Percentiles rank a stretch among this genome's conserved stretches.
Conservation (phyloP, 1,140 invertebrate species). For the Brachionus asplanchnoidis region DNA sequence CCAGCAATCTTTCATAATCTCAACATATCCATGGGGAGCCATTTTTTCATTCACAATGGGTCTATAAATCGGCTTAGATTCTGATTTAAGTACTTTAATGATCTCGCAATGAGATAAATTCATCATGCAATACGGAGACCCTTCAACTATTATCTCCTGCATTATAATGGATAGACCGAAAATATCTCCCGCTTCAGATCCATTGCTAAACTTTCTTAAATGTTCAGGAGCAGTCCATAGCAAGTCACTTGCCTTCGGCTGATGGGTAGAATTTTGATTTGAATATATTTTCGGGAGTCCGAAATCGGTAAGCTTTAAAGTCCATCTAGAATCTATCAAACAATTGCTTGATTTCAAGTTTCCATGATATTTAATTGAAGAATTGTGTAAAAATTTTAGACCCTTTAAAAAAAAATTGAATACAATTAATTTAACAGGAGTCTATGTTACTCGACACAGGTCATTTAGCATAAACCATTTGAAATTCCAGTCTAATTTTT, state of each 20-base stretch:
- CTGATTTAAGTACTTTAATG: slow-evolving; percentile 73
- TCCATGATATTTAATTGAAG: slow-evolving; percentile 71
- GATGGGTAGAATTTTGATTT: slow-evolving; percentile 48
- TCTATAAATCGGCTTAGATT: slow-evolving; percentile 78
- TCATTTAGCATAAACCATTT: slow-evolving; percentile 83
- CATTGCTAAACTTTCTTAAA: slow-evolving; percentile 65
- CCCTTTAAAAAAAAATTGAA: slow-evolving; percentile 49
- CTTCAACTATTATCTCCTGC: slow-evolving; percentile 79
- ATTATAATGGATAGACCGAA: slow-evolving; percentile 86
- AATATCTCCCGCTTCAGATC: slow-evolving; percentile 76
- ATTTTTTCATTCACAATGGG: slow-evolving; percentile 88
- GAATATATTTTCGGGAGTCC: slow-evolving; percentile 59
- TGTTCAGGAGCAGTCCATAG: slow-evolving; percentile 86
- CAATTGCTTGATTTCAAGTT: slow-evolving; percentile 75
- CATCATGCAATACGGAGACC: slow-evolving; percentile 80
- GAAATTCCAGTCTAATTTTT: slow-evolving; percentile 90
- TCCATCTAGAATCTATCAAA: slow-evolving; percentile 79
- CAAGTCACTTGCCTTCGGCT: slow-evolving; percentile 66
- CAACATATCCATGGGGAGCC: slow-evolving; percentile 84
- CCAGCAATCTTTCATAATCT: slow-evolving; percentile 74
- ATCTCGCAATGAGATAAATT: slow-evolving; percentile 80
- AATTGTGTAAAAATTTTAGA: slow-evolving; percentile 75
- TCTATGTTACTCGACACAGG: slow-evolving; percentile 68
- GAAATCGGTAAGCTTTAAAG: slow-evolving; percentile 78
- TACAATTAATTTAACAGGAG: background rate